These are phyloP conservation scores for Drosophila insularis DNA, from an alignment of 1,140 invertebrate genomes.

Conservation along the genomic window DNA sequence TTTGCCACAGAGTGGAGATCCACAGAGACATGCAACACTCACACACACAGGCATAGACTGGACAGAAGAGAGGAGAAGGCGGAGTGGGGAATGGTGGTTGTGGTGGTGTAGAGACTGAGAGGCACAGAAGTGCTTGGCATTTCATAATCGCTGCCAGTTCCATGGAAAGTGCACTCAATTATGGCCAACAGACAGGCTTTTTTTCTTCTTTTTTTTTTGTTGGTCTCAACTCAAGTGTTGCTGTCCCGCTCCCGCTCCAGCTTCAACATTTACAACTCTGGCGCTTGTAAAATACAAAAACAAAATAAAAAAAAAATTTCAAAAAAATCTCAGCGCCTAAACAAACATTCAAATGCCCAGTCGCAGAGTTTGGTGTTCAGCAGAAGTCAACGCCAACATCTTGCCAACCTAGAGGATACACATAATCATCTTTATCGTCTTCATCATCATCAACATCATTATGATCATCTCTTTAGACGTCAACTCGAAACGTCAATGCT, in stretches of 20 bases:
- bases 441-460: constrained; percentile 30
- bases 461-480: constrained; percentile 46
- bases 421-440: constrained; percentile 16
- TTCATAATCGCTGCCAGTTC: constrained; percentile 78
- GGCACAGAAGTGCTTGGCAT: constrained; percentile 41
- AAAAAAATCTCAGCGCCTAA: constrained; percentile 53
- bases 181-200: constrained; percentile 76
- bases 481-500: constrained; percentile 74
- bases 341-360: constrained; percentile 71
- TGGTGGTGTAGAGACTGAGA: constrained; percentile 4
- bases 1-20: constrained; percentile 31
- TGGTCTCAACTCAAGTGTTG: constrained; percentile 41
- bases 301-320: too few relatives aligned
- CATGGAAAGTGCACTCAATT: constrained; percentile 80
- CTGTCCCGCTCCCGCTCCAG: constrained; percentile 36
- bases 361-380: constrained; percentile 54
- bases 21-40: too few relatives aligned
- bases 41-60: constrained; percentile 12
- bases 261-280: constrained; percentile 8
- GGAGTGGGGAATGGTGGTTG: neutral
- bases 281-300: constrained; percentile 22
- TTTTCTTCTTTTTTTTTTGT: constrained; percentile 12
- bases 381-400: constrained; percentile 77
- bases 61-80: constrained; percentile 20
- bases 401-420: constrained; percentile 13